Percentiles rank a stretch among this genome's conserved stretches.
These are phyloP conservation scores for Balaenoptera acutorostrata DNA, from an alignment of 2,113 vertebrate species.

Conservation along the genomic window DNA sequence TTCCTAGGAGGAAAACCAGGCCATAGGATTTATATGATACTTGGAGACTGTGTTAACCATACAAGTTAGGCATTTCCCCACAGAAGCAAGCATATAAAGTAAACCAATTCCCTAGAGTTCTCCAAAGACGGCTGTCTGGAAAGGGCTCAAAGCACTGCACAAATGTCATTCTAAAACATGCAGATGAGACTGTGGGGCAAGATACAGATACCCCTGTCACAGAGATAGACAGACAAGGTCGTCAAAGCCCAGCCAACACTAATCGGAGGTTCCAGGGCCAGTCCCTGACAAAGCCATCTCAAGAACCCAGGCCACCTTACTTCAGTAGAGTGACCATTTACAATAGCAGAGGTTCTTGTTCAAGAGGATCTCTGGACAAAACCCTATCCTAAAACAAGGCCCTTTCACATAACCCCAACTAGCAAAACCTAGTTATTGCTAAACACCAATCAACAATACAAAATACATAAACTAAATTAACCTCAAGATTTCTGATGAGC, in stretches of 20 bases:
- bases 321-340: neutral
- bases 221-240: neutral
- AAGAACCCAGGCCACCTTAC: neutral
- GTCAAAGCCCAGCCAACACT: neutral
- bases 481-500: neutral
- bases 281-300: neutral
- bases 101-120: neutral
- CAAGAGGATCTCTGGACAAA: neutral
- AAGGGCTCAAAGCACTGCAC: neutral
- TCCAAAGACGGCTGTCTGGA: neutral
- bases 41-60: neutral
- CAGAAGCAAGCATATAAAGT: neutral
- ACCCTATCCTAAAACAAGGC: neutral
- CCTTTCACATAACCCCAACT: neutral
- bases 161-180: neutral
- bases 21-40: neutral
- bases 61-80: neutral
- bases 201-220: neutral
- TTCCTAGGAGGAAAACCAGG: slow-evolving; percentile 85
- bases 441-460: slow-evolving; percentile 5
- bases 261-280: neutral
- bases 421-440: neutral
- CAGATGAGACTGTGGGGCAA: neutral
- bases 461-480: slow-evolving; percentile 12
- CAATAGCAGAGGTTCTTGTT: neutral